Conservation (phyloP, 2,113 vertebrate genomes). For the Hymenochirus boettgeri region DNA sequence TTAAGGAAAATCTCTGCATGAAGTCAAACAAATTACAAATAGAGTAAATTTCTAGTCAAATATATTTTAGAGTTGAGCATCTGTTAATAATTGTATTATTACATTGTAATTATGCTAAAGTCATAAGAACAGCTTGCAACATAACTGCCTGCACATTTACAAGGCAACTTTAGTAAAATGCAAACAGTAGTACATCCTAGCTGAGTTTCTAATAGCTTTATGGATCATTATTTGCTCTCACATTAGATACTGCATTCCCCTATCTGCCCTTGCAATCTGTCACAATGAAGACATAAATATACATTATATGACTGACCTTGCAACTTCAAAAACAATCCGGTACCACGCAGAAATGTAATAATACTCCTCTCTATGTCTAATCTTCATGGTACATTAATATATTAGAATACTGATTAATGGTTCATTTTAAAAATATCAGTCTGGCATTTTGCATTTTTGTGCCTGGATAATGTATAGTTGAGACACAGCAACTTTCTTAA, state of each 20-base stretch:
- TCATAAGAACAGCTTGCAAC: slow-evolving; percentile 22
- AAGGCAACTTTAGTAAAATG: slow-evolving; percentile 47
- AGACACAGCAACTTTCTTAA: slow-evolving; percentile 40
- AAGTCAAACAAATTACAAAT: slow-evolving; percentile 1
- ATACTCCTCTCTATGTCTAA: slow-evolving; percentile 45
- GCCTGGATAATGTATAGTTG: neutral
- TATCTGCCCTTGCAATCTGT: slow-evolving; percentile 49
- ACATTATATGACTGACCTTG: slow-evolving; percentile 53
- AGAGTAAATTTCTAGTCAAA: slow-evolving; percentile 3
- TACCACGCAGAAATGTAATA: slow-evolving; percentile 46
- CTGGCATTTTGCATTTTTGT: slow-evolving; percentile 36
- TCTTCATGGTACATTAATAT: slow-evolving; percentile 50
- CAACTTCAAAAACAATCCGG: slow-evolving; percentile 45
- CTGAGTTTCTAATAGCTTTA: slow-evolving; percentile 32
- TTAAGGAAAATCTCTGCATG: neutral
- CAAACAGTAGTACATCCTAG: slow-evolving; percentile 43
- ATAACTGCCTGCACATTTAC: slow-evolving; percentile 6
- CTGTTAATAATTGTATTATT: slow-evolving; percentile 28
- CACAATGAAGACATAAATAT: slow-evolving; percentile 45
- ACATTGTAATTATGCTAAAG: slow-evolving; percentile 6
- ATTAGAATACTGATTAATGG: slow-evolving; percentile 52
- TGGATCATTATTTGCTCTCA: slow-evolving; percentile 45
- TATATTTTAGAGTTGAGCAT: slow-evolving; percentile 7
- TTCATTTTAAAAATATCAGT: slow-evolving; percentile 27
- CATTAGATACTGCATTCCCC: slow-evolving; percentile 53